Base-by-base conservation (phyloP, 2,888 invertebrate species). In the Andrena camellia region DNA sequence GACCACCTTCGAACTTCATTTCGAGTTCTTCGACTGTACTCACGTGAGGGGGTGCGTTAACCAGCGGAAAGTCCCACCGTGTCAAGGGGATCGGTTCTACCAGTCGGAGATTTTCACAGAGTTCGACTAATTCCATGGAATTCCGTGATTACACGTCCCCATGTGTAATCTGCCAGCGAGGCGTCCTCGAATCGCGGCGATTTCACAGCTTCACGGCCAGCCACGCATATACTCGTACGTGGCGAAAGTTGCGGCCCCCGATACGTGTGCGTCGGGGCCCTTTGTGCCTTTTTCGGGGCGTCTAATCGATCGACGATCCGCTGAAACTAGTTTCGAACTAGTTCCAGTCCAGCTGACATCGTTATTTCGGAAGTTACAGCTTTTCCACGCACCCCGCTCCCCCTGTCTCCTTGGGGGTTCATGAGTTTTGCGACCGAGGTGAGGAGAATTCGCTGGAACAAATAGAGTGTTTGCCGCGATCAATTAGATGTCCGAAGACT, bases 321-420 rank as follows among this genome's bases (percentile, higher is more conserved):
- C 75, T 77, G 82, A 84, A 88, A 90, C 88, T 89, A 87, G 89
- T 90, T 89, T 17, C 62, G 69, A 90, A 89, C 90, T 86, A 89
- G 86, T 88, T 86, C 72, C 69, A 68, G 52, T 48, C 66, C 68
- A 75, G 86, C 88, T 86, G 87, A 86, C 88, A 79, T 81, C 88
- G 88, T 88, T 86, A 84, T 88, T 88, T 75, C 76, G 74, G 48
- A 62, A 74, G 70, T 72, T 78, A 73, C 60, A 67, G 78, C 68
- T 63, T 81, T 64, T 57, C 71, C 26, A 42, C 59, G 26, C 17
- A 8, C 7, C 33, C 42, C 42, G 42, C 42, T 48, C 20, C 35
- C 35, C 31, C 29, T 13, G 42, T 42, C 42, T 42, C 42, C 42
- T 42, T 42, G 42, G 17, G 23, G 69, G 48, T 64, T 76, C 75